These are phyloP conservation scores for Hassar affinis DNA, from an alignment of 2,113 vertebrate species.

Conservation along the genomic window DNA sequence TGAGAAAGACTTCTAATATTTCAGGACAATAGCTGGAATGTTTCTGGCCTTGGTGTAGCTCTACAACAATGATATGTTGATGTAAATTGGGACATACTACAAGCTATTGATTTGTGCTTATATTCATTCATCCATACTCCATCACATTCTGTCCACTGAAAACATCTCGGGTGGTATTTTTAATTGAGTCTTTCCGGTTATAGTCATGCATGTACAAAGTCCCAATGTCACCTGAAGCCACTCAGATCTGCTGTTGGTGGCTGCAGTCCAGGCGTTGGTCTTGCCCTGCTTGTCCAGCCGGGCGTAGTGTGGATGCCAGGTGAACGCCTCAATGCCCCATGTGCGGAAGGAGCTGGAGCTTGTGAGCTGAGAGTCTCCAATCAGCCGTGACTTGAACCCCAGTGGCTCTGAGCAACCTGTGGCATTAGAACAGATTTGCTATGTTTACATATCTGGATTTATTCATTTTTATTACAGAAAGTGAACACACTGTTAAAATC, in stretches of 20 bases:
- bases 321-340: constrained; percentile 86
- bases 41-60: neutral
- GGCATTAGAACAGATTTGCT: constrained; percentile 55
- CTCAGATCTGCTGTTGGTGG: constrained; percentile 70
- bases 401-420: constrained; percentile 93
- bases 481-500: neutral
- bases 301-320: constrained; percentile 84
- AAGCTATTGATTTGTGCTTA: neutral
- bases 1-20: too few species aligned
- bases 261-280: constrained; percentile 90
- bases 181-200: neutral
- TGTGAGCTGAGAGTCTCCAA: constrained; percentile 82
- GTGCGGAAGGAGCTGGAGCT: constrained; percentile 89
- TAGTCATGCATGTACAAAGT: neutral
- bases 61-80: neutral
- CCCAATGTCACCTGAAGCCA: constrained; percentile 87
- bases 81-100: neutral
- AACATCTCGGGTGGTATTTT: neutral
- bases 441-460: neutral
- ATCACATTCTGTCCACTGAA: neutral
- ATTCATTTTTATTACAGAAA: constrained; percentile 19
- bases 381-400: constrained; percentile 84
- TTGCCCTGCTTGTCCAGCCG: constrained; percentile 93
- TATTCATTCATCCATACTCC: neutral
- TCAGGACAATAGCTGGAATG: too few species aligned